Conservation (phyloP, 2,113 vertebrate genomes). For the Oryzias javanicus region DNA sequence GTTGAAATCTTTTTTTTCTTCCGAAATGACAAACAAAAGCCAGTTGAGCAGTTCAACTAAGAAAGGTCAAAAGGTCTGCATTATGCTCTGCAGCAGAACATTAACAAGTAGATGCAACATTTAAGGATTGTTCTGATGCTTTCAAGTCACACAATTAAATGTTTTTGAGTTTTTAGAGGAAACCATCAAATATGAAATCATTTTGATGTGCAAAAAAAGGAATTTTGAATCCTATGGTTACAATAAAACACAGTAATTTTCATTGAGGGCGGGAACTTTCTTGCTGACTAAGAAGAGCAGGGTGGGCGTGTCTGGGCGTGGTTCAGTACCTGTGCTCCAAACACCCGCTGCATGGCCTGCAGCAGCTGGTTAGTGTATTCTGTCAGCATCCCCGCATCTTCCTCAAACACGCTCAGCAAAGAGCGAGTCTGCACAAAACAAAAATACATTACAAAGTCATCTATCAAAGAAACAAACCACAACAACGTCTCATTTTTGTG, state of each 20-base stretch:
- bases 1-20: background rate
- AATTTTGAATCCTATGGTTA: too few relatives aligned
- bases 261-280: too few relatives aligned
- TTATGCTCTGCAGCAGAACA: background rate
- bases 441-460: background rate
- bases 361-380: constrained; percentile 97
- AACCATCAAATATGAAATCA: too few relatives aligned
- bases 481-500: too few relatives aligned
- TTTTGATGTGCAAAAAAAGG: too few relatives aligned
- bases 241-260: too few relatives aligned
- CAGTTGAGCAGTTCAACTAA: background rate
- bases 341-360: constrained; percentile 95
- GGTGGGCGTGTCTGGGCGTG: background rate
- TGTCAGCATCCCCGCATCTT: constrained; percentile 94
- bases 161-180: too few relatives aligned
- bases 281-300: background rate
- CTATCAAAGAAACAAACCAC: too few relatives aligned
- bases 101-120: background rate
- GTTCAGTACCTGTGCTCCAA: constrained; percentile 91
- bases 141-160: background rate
- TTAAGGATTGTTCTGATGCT: background rate
- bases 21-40: too few relatives aligned
- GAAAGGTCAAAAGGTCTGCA: constrained; percentile 2
- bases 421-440: constrained; percentile 85
- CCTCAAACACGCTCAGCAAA: constrained; percentile 96